Conservation (phyloP, 2,888 invertebrate species). For the Coenonympha arcania region DNA sequence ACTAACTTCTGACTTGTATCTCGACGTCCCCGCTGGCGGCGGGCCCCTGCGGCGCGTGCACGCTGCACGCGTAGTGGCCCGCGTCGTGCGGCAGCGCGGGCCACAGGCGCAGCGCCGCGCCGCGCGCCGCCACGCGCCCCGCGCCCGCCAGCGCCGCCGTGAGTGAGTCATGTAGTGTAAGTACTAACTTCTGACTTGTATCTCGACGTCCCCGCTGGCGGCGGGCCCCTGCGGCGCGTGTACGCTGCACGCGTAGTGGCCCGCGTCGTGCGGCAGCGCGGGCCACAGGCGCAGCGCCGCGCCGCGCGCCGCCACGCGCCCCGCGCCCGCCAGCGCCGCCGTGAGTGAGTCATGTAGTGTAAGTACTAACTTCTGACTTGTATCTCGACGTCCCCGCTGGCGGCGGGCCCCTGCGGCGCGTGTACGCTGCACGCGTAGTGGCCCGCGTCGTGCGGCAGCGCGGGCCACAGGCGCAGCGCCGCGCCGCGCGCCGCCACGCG, state of each 20-base stretch:
- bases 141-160: no score
- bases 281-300: constrained; percentile 51
- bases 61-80: constrained; percentile 84
- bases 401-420: constrained; percentile 80
- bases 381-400: constrained; percentile 79
- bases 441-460: constrained; percentile 78
- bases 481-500: constrained; percentile 58
- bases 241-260: constrained; percentile 84
- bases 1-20: constrained; percentile 81
- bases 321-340: constrained; percentile 52
- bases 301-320: constrained; percentile 59
- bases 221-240: constrained; percentile 79
- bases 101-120: constrained; percentile 47
- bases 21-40: constrained; percentile 80
- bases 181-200: constrained; percentile 82
- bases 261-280: constrained; percentile 76
- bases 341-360: no score
- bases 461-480: constrained; percentile 51
- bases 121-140: constrained; percentile 60
- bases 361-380: constrained; percentile 82
- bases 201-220: constrained; percentile 78
- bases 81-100: constrained; percentile 75
- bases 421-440: constrained; percentile 84
- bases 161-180: no score
- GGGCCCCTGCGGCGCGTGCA: constrained; percentile 80